phyloP scores from a whole-genome alignment of 1,140 invertebrate genomes.

The Zeugodacus cucurbitae region DNA sequence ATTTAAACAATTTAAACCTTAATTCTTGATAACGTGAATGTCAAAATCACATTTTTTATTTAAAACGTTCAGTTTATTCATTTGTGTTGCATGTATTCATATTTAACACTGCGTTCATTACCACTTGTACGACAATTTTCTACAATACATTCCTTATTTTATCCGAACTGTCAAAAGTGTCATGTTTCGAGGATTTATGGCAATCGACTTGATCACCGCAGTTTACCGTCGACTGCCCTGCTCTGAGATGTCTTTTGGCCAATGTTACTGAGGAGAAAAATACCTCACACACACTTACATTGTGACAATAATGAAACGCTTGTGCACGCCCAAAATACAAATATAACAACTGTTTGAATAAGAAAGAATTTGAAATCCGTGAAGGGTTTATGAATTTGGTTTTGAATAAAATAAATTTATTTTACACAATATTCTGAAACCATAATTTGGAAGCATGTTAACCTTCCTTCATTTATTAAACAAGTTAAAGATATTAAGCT shows the following conservation, averaged over 20 bases:
- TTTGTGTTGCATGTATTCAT: background rate
- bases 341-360: background rate
- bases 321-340: conserved; percentile 2
- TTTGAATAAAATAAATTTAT: no score
- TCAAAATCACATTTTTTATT: background rate
- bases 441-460: no score
- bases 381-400: background rate
- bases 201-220: background rate
- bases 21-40: no score
- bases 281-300: no score
- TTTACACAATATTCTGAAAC: no score
- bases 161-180: conserved; percentile 66
- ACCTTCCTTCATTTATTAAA: no score
- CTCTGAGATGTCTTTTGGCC: conserved; percentile 46
- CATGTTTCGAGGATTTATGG: conserved; percentile 66
- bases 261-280: conserved; percentile 5
- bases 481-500: no score
- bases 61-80: background rate
- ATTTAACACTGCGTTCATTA: background rate
- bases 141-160: conserved; percentile 56
- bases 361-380: background rate
- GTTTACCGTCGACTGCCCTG: background rate
- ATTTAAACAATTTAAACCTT: no score
- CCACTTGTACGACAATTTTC: conserved; percentile 40
- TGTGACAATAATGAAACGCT: background rate